Evolutionary conservation across 2,888 invertebrate species (phyloP).

Genomic region (Trachelus tabidus): DNA sequence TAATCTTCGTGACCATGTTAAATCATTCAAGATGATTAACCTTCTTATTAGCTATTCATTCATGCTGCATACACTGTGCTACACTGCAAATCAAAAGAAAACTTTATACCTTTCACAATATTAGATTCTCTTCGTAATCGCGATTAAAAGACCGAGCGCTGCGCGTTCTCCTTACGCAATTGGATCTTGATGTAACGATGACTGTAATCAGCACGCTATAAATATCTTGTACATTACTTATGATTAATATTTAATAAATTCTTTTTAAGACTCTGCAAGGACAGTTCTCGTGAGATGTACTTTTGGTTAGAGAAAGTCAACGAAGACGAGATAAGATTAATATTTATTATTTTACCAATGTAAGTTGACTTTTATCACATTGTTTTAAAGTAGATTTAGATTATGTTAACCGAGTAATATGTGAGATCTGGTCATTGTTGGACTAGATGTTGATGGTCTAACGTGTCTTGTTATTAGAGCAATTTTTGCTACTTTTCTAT

Average conservation of each 20-base stretch:
- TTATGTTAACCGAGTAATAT: neutral
- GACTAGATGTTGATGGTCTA: neutral
- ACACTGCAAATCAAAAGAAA: neutral
- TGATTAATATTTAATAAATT: conserved; percentile 4
- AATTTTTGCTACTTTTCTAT: neutral
- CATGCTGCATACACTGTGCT: neutral
- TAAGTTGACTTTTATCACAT: neutral
- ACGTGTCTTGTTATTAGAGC: neutral
- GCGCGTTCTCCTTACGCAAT: neutral
- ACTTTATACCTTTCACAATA: neutral
- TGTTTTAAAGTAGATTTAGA: neutral
- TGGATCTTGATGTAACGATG: neutral
- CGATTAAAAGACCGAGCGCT: neutral
- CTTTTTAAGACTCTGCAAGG: neutral
- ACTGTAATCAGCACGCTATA: neutral
- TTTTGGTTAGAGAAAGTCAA: neutral
- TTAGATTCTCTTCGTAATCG: neutral
- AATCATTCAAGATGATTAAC: neutral
- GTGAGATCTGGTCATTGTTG: neutral
- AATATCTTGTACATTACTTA: neutral
- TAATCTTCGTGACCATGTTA: neutral
- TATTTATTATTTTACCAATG: neutral
- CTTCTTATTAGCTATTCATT: neutral
- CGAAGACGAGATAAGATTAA: neutral
- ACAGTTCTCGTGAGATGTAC: neutral